phyloP scores from a whole-genome alignment of 1,140 invertebrate species.

The Brachionus plicatilis region DNA sequence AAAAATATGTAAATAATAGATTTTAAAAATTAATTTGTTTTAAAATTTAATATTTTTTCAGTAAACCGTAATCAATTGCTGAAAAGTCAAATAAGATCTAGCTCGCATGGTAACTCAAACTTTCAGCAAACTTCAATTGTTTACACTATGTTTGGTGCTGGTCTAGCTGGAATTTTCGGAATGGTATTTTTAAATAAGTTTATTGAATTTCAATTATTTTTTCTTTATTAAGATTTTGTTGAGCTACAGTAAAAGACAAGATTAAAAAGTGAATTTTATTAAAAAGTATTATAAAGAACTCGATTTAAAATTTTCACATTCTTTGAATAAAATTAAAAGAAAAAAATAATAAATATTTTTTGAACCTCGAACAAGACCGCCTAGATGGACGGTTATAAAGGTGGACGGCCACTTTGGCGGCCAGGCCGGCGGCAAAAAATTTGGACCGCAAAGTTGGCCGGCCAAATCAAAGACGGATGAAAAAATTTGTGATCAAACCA shows the following conservation, averaged over 20 bases:
- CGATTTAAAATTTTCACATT: too few species aligned
- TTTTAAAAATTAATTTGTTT: not conserved
- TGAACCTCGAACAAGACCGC: too few species aligned
- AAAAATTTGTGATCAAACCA: too few species aligned
- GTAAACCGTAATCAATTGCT: not conserved
- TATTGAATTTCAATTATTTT: not conserved
- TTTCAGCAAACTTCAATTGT: conserved; percentile 2
- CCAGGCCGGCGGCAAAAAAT: too few species aligned
- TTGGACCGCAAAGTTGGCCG: too few species aligned
- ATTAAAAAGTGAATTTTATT: not conserved
- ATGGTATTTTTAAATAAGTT: not conserved
- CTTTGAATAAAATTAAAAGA: too few species aligned
- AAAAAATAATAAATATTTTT: too few species aligned
- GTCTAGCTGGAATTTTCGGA: not conserved
- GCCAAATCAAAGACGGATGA: too few species aligned
- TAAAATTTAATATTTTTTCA: not conserved
- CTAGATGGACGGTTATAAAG: too few species aligned
- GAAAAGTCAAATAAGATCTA: not conserved
- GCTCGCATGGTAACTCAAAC: conserved; percentile 2
- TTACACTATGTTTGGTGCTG: not conserved
- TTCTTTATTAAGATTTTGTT: not conserved
- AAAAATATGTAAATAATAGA: not conserved
- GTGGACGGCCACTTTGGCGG: too few species aligned
- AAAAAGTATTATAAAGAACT: too few species aligned
- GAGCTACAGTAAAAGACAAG: not conserved